These are phyloP conservation scores for Drosophila rellima DNA, from an alignment of 2,888 invertebrate species.

Conservation along the genomic window DNA sequence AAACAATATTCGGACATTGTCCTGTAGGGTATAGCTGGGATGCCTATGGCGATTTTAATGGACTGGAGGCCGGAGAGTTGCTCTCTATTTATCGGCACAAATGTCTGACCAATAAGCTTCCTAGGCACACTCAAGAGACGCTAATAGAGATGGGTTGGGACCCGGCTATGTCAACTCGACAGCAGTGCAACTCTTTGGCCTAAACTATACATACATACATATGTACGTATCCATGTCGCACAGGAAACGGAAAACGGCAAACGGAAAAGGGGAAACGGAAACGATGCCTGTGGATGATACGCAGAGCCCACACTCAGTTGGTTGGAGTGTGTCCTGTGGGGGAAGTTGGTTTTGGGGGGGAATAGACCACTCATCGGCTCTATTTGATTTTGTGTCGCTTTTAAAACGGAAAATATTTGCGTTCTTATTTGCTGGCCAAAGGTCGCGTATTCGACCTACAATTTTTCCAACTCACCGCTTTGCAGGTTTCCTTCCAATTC, in stretches of 20 bases:
- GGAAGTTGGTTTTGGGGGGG: background rate
- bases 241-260: constrained; percentile 67
- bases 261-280: constrained; percentile 59
- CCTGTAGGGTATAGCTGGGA: background rate
- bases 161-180: constrained; percentile 36
- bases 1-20: constrained; percentile 3
- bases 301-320: constrained; percentile 4
- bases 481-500: constrained; percentile 35
- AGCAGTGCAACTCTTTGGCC: constrained; percentile 53
- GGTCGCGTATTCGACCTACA: constrained; percentile 48
- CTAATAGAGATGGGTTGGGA: constrained; percentile 10
- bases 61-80: background rate
- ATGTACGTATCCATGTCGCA: constrained; percentile 33
- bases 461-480: constrained; percentile 30
- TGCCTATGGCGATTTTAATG: background rate
- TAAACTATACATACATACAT: too few species aligned
- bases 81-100: constrained; percentile 41
- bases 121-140: constrained; percentile 31
- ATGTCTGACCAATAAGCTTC: constrained; percentile 61
- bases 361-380: background rate
- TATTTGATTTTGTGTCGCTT: constrained; percentile 39
- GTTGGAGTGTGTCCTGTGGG: background rate
- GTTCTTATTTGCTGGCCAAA: constrained; percentile 56
- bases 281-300: constrained; percentile 21
- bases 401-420: constrained; percentile 68